phyloP scores from a whole-genome alignment of 2,113 vertebrate genomes.

The Loxodonta africana region DNA sequence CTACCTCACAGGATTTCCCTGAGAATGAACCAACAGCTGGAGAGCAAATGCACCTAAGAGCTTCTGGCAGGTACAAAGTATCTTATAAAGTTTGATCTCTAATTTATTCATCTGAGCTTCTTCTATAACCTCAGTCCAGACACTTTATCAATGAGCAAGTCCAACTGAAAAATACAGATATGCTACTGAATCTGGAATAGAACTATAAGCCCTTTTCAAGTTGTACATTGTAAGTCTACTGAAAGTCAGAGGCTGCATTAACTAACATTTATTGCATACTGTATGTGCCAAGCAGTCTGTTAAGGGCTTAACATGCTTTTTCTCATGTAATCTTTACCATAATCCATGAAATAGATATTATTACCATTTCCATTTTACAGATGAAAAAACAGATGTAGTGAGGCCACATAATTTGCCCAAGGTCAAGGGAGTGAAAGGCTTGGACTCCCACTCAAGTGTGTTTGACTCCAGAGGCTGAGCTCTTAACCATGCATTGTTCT shows the following conservation, averaged over 20 bases:
- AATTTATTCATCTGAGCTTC: conserved; percentile 3
- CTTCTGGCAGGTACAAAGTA: background rate
- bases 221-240: background rate
- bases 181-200: background rate
- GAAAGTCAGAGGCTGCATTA: background rate
- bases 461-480: conserved; percentile 49
- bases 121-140: background rate
- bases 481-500: conserved; percentile 76
- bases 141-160: background rate
- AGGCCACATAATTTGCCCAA: conserved; percentile 68
- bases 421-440: conserved; percentile 64
- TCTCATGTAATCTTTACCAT: conserved; percentile 36
- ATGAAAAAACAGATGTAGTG: conserved; percentile 69
- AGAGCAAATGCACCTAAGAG: background rate
- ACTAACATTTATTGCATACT: background rate
- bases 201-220: background rate
- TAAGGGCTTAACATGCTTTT: conserved; percentile 27
- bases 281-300: background rate
- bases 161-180: background rate
- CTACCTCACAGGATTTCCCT: background rate
- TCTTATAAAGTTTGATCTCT: conserved; percentile 26
- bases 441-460: conserved; percentile 17
- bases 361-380: conserved; percentile 77
- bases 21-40: background rate
- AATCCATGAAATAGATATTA: conserved; percentile 44